Base-by-base conservation (phyloP, 2,888 invertebrate genomes). In the Pocota personata region DNA sequence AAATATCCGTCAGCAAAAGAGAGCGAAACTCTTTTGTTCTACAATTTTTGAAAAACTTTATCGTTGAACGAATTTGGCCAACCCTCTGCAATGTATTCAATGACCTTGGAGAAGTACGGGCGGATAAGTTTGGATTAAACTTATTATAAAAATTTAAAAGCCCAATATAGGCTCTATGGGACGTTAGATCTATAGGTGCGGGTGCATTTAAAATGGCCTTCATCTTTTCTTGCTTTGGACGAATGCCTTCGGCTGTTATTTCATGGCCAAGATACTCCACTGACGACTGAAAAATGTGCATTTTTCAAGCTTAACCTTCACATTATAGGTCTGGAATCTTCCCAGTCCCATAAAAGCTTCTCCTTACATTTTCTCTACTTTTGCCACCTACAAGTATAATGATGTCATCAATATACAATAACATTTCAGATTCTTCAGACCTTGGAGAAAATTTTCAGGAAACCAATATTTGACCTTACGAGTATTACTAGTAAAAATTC, bases 201-300 rank as follows among this genome's bases (percentile, higher is more conserved):
- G 78, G 73, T 16, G 87, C 82, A 40, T 79, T n/a, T 50, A 37
- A 27, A 52, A 87, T 69, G 5, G 82, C 71, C 14, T 66, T n/a
- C 27, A 82, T 24, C 32, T 83, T 76, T 12, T 72, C 48, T 46
- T 50, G 21, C 50, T 40, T 78, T 14, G 78, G 75, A 8, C 46
- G 52, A 12, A 82, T 82, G 8, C 75, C 57, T 3, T 46, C 21
- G 2, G 3, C 16, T 14, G 46, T 58, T 55, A 84, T 69, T 12
- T 30, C 19, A 30, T 79, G 1, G 16, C 24, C 24, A 3, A 24
- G 24, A 24, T 24, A 24, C 24, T 24, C 24, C 24, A 24, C 24
- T 24, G 24, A 16, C 10, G 19, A 2, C n/a, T 72, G 30, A 75
- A 75, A 52, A 67, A 24, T 3, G 24, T 24, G 24, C 24, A 24